Conservation (phyloP, 2,888 invertebrate genomes). For the Apamea anceps region DNA sequence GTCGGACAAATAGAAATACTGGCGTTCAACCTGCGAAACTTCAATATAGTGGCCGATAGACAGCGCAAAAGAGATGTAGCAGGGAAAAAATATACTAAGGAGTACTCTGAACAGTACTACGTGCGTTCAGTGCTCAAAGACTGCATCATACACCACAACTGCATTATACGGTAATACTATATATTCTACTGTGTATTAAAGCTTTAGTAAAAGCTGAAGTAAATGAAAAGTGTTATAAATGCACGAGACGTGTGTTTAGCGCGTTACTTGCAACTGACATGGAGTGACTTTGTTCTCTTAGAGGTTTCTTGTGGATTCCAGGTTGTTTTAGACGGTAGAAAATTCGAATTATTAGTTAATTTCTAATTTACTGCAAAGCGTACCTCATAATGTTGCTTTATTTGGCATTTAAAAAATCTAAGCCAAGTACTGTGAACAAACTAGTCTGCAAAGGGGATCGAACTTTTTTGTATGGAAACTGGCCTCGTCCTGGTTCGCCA, state of each 20-base stretch:
- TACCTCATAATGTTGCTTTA: background rate
- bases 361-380: background rate
- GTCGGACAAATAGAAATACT: slow-evolving; percentile 89
- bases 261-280: slow-evolving; percentile 14
- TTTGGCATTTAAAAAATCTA: background rate
- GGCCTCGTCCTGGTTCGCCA: too few species aligned
- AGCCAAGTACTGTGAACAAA: background rate
- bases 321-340: background rate
- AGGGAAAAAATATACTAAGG: slow-evolving; percentile 62
- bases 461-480: too few species aligned
- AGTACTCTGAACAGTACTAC: slow-evolving; percentile 69
- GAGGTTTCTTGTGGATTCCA: slow-evolving; percentile 10
- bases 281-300: slow-evolving; percentile 25
- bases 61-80: slow-evolving; percentile 70
- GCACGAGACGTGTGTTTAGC: slow-evolving; percentile 42
- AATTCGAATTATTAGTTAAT: background rate
- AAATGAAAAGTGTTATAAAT: slow-evolving; percentile 55
- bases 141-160: slow-evolving; percentile 85
- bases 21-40: slow-evolving; percentile 85
- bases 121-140: slow-evolving; percentile 78
- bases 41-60: slow-evolving; percentile 79
- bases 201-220: slow-evolving; percentile 39
- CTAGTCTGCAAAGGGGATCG: background rate
- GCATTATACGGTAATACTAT: slow-evolving; percentile 82
- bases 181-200: slow-evolving; percentile 46